Conservation (phyloP, 2,113 vertebrate species). For the Menura novaehollandiae region DNA sequence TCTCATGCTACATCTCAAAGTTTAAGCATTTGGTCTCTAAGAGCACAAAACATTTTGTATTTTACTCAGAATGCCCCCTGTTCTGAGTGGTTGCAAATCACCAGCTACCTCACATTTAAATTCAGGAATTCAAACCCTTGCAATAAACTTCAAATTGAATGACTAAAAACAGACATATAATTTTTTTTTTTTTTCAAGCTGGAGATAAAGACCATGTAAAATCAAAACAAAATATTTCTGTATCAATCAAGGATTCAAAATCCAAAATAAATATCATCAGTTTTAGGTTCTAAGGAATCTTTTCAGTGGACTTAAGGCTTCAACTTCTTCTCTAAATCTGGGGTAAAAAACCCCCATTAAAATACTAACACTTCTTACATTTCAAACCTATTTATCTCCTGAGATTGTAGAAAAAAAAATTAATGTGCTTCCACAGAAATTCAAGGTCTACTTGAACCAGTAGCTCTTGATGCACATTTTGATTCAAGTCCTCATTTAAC, state of each 20-base stretch:
- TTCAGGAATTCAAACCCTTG: neutral
- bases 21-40: neutral
- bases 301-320: neutral
- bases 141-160: neutral
- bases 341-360: fast-evolving
- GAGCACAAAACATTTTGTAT: neutral
- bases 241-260: neutral
- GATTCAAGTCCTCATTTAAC: neutral
- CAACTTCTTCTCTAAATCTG: neutral
- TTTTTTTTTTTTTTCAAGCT: neutral
- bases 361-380: neutral
- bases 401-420: neutral
- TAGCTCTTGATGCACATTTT: neutral
- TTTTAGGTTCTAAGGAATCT: neutral
- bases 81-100: neutral
- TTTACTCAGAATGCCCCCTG: neutral
- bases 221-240: neutral
- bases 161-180: neutral
- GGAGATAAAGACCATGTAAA: neutral
- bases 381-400: neutral
- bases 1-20: neutral
- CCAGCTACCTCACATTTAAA: neutral
- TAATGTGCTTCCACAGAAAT: neutral
- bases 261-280: neutral
- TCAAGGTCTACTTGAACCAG: neutral